Evolutionary conservation across 2,113 vertebrate genomes (phyloP).

Genomic region (Elachura formosa): DNA sequence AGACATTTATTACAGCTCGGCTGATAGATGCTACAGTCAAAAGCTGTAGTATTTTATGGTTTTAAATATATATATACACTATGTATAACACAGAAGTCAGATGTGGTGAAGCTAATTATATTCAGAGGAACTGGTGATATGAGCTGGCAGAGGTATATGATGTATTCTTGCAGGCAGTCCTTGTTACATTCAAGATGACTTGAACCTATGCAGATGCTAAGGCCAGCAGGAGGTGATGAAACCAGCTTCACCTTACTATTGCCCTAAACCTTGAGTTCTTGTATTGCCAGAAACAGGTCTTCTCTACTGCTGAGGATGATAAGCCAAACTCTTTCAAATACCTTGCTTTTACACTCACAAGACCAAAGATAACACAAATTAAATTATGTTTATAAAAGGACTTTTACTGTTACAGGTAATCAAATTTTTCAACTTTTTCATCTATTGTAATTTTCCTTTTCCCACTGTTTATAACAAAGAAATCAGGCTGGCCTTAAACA

Average conservation of each 20-base stretch:
- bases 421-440: not conserved
- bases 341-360: not conserved
- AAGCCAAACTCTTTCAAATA: not conserved
- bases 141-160: not conserved
- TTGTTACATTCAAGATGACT: not conserved
- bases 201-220: not conserved
- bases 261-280: not conserved
- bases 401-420: not conserved
- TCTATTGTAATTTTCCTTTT: not conserved
- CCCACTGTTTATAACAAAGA: not conserved
- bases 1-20: not conserved
- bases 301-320: not conserved
- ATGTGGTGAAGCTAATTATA: not conserved
- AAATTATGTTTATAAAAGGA: not conserved
- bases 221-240: not conserved
- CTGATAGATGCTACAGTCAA: not conserved
- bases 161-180: not conserved
- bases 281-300: not conserved
- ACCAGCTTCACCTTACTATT: not conserved
- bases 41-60: not conserved
- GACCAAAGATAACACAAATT: not conserved
- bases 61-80: not conserved
- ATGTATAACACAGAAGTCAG: not conserved
- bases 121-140: not conserved
- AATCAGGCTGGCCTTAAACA: not conserved